phyloP scores from a whole-genome alignment of 2,797 vertebrate species.

The Moxostoma hubbsi region DNA sequence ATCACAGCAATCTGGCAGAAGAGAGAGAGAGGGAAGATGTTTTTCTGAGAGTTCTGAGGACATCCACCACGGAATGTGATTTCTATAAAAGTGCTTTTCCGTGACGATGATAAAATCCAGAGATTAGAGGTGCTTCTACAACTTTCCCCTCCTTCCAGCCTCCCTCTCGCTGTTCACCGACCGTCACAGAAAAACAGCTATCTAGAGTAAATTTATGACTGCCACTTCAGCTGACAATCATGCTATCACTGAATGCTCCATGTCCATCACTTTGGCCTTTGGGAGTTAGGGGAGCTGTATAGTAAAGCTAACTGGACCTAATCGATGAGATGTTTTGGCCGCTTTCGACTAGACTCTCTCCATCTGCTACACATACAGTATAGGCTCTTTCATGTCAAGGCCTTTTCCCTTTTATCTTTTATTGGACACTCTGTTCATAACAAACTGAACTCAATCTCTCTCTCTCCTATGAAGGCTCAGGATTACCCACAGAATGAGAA shows the following conservation, averaged over 20 bases:
- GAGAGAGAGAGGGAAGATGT: conserved; percentile 61
- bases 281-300: conserved; percentile 59
- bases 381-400: conserved; percentile 55
- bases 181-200: conserved; percentile 74
- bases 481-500: too few relatives aligned
- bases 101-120: conserved; percentile 70
- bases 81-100: conserved; percentile 72
- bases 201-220: conserved; percentile 78
- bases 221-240: conserved; percentile 81
- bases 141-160: conserved; percentile 31
- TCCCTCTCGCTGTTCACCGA: conserved; percentile 50
- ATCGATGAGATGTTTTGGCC: conserved; percentile 61
- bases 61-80: conserved; percentile 50
- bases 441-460: conserved; percentile 8
- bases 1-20: conserved; percentile 14
- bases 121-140: conserved; percentile 66
- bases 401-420: conserved; percentile 3
- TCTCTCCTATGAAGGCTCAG: conserved; percentile 12
- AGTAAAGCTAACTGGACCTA: conserved; percentile 57
- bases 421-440: conserved; percentile 13
- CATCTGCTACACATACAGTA: conserved; percentile 31
- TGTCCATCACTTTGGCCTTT: conserved; percentile 61
- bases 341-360: conserved; percentile 58
- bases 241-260: conserved; percentile 77
- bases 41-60: conserved; percentile 56